A percentile compares a stretch with the other conserved stretches of the same genome.
phyloP scores from a whole-genome alignment of 2,888 invertebrate species.

The Koerneria pararmatus region DNA sequence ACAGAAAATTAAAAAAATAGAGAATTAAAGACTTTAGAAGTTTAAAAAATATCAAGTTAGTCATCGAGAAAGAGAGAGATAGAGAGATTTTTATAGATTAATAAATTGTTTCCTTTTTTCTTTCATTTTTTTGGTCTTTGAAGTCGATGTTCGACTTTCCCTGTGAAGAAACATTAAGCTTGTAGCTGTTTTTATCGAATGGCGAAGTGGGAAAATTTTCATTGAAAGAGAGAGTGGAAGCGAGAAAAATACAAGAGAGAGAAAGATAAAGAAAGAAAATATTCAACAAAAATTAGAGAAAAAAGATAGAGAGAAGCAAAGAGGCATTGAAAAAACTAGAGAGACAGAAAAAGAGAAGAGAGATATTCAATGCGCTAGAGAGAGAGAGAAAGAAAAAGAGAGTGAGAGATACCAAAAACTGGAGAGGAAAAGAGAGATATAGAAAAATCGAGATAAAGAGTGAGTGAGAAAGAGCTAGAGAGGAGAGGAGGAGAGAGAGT shows the following conservation, averaged over 20 bases:
- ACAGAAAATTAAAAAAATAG: neutral
- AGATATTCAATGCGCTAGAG: no score
- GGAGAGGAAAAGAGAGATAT: neutral
- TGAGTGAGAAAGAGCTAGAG: neutral
- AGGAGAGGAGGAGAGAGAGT: neutral
- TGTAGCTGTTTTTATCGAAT: no score
- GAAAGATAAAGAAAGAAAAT: neutral
- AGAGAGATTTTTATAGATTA: neutral
- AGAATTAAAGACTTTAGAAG: neutral
- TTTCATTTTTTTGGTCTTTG: neutral
- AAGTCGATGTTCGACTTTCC: no score
- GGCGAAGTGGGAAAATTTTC: no score
- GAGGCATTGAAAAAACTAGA: neutral
- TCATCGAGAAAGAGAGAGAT: no score
- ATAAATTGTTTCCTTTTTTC: constrained; percentile 1
- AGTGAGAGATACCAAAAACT: neutral
- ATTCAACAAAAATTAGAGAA: neutral
- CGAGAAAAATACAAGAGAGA: neutral
- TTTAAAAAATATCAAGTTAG: no score
- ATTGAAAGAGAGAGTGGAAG: neutral
- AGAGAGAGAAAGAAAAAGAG: constrained; percentile 1
- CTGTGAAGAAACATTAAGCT: no score
- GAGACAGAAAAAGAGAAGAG: neutral
- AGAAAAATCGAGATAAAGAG: neutral
- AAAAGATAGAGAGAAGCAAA: neutral